phyloP scores from a whole-genome alignment of 2,797 vertebrate genomes.

The Alcedo atthis region DNA sequence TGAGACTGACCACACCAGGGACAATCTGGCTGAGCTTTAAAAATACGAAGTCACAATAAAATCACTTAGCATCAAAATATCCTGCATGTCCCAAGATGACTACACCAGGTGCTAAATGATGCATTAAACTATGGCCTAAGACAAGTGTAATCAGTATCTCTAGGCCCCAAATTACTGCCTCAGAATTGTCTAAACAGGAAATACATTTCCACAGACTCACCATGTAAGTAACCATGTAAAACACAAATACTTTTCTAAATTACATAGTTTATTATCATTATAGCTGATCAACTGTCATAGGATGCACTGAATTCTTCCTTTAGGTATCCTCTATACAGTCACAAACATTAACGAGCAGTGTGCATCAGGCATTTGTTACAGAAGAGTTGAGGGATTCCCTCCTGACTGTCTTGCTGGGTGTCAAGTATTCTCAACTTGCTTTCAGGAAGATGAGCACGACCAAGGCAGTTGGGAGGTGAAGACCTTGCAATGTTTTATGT shows the following conservation, averaged over 20 bases:
- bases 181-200: not conserved
- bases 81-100: not conserved
- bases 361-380: not conserved
- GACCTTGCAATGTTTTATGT: not conserved
- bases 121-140: not conserved
- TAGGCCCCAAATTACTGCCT: not conserved
- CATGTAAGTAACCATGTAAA: not conserved
- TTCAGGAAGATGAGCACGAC: not conserved
- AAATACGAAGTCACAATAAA: not conserved
- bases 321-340: not conserved
- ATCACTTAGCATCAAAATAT: not conserved
- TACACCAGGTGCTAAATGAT: not conserved
- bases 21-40: not conserved
- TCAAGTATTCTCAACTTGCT: not conserved
- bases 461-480: not conserved
- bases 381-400: not conserved
- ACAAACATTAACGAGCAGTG: not conserved
- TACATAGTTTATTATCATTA: not conserved
- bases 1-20: not conserved
- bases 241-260: not conserved
- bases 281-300: not conserved
- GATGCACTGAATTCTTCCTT: not conserved
- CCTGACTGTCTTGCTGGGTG: not conserved
- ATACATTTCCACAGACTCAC: not conserved
- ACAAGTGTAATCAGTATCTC: not conserved